These are phyloP conservation scores for Pollenia angustigena DNA, from an alignment of 2,888 invertebrate species.

Conservation along the genomic window DNA sequence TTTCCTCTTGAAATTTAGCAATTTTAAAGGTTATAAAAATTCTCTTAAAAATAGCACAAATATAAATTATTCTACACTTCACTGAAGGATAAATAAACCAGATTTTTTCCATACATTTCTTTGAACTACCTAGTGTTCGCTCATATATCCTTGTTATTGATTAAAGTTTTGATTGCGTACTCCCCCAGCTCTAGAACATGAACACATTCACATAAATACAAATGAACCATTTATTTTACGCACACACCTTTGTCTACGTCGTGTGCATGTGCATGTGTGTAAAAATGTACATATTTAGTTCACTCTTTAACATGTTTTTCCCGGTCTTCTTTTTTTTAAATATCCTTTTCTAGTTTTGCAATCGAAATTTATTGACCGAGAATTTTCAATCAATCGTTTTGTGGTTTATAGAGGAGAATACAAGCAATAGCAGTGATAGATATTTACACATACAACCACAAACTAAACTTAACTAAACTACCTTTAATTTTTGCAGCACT, in stretches of 20 bases:
- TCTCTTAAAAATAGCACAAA: not conserved
- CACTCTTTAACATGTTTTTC: conserved; percentile 41
- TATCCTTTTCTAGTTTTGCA: conserved; percentile 50
- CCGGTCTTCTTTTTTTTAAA: not conserved
- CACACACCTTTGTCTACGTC: not conserved
- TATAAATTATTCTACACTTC: not conserved
- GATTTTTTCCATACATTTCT: not conserved
- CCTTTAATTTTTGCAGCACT: conserved; percentile 14
- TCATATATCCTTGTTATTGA: conserved; percentile 29
- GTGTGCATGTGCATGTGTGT: not conserved
- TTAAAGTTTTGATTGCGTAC: conserved; percentile 13
- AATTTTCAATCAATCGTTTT: conserved; percentile 74
- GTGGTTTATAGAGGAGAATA: conserved; percentile 58
- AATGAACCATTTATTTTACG: not conserved
- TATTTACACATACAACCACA: conserved; percentile 13
- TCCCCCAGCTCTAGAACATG: not conserved
- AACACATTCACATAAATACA: not conserved
- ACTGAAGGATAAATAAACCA: not conserved
- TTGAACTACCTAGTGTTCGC: no score
- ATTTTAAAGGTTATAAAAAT: not conserved
- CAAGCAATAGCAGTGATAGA: conserved; percentile 20
- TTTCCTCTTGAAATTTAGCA: not conserved
- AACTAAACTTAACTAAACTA: conserved; percentile 20
- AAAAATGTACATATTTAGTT: conserved; percentile 21
- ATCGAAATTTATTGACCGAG: conserved; percentile 73